A percentile compares a stretch with the other conserved stretches of the same genome.
Conservation (phyloP, 2,888 invertebrate species). For the Chouioia cunea region DNA sequence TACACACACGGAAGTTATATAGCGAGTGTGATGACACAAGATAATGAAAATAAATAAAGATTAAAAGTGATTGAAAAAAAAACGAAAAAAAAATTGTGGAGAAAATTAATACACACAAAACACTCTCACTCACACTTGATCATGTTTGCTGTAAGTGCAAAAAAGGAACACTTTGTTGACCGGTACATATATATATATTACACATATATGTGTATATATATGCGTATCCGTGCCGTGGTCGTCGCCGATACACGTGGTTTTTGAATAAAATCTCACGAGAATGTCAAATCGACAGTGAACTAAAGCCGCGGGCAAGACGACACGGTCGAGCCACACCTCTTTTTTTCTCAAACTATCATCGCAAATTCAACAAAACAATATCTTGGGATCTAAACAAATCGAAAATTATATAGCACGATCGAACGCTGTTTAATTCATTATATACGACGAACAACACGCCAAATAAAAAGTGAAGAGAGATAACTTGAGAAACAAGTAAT, state of each 20-base stretch:
- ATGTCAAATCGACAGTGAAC: no score
- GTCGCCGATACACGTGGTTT: constrained; percentile 6
- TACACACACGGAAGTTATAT: constrained; percentile 45
- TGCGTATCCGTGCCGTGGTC: constrained; percentile 30
- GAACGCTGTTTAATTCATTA: constrained; percentile 18
- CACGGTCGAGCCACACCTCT: constrained; percentile 23
- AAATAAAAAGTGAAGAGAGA: constrained; percentile 13
- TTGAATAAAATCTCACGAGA: no score
- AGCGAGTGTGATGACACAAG: constrained; percentile 42
- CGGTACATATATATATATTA: constrained; percentile 8
- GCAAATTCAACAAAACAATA: neutral
- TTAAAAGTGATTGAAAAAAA: constrained; percentile 39
- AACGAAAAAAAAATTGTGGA: constrained; percentile 26
- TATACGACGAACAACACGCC: constrained; percentile 32
- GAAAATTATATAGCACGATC: constrained; percentile 6
- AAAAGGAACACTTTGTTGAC: constrained; percentile 12
- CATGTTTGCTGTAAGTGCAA: constrained; percentile 26
- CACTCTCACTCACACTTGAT: constrained; percentile 16
- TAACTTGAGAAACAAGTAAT: constrained; percentile 33
- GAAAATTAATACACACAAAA: constrained; percentile 33
- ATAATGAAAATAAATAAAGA: constrained; percentile 38
- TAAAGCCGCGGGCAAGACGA: constrained; percentile 13
- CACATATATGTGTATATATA: constrained; percentile 17
- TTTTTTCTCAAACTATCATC: constrained; percentile 22
- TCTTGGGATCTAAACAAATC: neutral